These are phyloP conservation scores for Lasioglossum leucozonium DNA, from an alignment of 2,888 invertebrate genomes.

Conservation along the genomic window DNA sequence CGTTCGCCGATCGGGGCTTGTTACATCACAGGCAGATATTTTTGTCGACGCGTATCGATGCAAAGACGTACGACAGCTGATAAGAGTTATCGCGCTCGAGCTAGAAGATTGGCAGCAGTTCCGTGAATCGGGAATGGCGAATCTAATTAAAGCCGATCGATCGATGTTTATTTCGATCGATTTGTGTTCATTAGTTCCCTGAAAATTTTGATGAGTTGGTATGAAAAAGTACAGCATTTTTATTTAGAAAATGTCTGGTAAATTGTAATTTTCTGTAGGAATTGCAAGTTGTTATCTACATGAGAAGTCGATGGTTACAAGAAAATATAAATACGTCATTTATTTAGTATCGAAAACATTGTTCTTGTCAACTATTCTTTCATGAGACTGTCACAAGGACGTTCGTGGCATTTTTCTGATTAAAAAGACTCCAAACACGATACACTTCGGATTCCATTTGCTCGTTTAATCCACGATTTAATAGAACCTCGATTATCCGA, in stretches of 20 bases:
- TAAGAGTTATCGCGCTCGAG: slow-evolving; percentile 23
- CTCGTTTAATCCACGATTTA: background rate
- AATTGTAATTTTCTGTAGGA: no score
- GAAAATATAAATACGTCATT: no score
- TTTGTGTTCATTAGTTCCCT: background rate
- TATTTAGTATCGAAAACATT: no score
- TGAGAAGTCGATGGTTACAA: no score
- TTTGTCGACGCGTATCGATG: background rate
- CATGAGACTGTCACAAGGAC: background rate
- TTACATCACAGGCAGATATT: slow-evolving; percentile 32
- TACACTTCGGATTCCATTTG: background rate
- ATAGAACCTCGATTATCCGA: background rate
- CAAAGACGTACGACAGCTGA: slow-evolving; percentile 12
- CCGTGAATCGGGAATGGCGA: background rate
- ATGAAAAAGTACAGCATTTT: background rate
- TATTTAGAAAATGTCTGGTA: no score
- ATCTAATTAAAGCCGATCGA: slow-evolving; percentile 3
- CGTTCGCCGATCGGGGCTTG: background rate
- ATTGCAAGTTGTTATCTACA: no score
- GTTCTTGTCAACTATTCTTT: background rate
- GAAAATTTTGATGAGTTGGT: background rate
- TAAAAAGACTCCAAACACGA: no score
- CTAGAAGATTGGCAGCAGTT: background rate
- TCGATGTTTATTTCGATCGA: background rate
- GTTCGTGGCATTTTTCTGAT: background rate